These are phyloP conservation scores for Aegypius monachus DNA, from an alignment of 2,113 vertebrate genomes.

Conservation along the genomic window DNA sequence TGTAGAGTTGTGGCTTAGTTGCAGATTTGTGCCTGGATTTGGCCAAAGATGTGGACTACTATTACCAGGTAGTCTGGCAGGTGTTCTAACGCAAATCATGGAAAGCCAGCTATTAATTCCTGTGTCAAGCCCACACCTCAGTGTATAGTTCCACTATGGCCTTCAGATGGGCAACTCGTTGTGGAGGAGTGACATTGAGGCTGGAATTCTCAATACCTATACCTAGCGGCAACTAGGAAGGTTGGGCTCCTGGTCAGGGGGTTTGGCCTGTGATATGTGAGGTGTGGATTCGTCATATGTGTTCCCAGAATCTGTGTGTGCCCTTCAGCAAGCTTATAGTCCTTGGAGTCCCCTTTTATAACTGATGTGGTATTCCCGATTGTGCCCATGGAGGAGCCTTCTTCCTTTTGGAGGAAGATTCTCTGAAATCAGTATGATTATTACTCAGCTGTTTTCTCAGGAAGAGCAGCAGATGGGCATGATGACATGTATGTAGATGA, in stretches of 20 bases:
- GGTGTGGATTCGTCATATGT: not conserved
- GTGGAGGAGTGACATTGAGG: not conserved
- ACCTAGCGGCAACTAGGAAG: too few relatives aligned
- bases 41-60: not conserved
- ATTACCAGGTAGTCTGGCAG: not conserved
- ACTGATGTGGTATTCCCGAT: fast-evolving
- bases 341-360: not conserved
- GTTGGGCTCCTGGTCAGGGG: not conserved
- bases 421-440: not conserved
- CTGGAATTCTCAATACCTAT: not conserved
- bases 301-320: not conserved
- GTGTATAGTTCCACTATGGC: not conserved
- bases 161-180: not conserved
- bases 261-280: not conserved
- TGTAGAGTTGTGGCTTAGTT: not conserved
- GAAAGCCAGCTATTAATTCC: too few relatives aligned
- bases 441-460: not conserved
- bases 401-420: not conserved
- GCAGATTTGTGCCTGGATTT: not conserved
- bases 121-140: not conserved
- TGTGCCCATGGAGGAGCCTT: not conserved
- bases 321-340: not conserved
- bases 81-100: fast-evolving
- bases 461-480: constrained; percentile 19
- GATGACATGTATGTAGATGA: not conserved